A percentile compares a stretch with the other conserved stretches of the same genome.
Evolutionary conservation across 2,113 vertebrate species (phyloP).

Genomic region (Alouatta palliata): DNA sequence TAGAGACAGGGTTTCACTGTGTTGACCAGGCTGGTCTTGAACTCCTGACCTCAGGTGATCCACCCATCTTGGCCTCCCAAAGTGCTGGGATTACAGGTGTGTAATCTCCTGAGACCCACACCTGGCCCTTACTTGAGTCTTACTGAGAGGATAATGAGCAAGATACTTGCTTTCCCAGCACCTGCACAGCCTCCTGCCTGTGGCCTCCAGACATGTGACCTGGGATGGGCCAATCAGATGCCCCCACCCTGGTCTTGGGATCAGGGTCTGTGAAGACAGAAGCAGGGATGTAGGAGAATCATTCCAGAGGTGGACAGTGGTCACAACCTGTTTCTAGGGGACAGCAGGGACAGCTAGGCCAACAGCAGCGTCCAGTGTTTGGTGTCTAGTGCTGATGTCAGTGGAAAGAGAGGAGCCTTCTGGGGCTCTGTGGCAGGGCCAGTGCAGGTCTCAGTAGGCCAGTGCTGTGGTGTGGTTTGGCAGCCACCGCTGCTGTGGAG

Average conservation of each 20-base stretch:
- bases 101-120: no score
- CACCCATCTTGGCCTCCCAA: no score
- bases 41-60: no score
- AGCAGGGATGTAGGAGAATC: not conserved
- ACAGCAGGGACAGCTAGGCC: not conserved
- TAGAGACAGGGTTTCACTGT: no score
- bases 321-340: constrained; percentile 13
- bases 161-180: not conserved
- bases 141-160: not conserved
- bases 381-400: constrained; percentile 22
- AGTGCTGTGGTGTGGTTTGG: not conserved
- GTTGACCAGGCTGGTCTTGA: no score
- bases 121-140: not conserved
- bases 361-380: not conserved
- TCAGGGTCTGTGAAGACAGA: not conserved
- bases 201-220: not conserved
- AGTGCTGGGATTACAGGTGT: no score
- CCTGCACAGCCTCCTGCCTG: not conserved
- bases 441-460: not conserved
- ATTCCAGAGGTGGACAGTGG: not conserved
- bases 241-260: not conserved
- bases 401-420: not conserved
- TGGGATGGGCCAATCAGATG: not conserved
- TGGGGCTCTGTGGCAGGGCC: not conserved
- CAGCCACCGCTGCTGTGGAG: not conserved